Conservation (phyloP, 2,888 invertebrate species). For the Dynastes grantii region DNA sequence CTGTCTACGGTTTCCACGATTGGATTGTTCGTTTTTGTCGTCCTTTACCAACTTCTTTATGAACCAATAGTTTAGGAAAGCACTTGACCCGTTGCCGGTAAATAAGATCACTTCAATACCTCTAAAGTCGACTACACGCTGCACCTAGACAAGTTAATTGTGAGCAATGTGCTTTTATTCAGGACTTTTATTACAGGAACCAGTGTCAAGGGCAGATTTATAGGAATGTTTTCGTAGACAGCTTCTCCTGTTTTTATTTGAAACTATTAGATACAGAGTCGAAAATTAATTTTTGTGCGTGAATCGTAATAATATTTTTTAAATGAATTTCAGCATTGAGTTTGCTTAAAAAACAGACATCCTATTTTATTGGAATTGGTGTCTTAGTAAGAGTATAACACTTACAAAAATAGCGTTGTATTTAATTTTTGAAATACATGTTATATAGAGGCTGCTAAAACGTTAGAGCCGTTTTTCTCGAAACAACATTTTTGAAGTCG, state of each 20-base stretch:
- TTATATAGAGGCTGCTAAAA: too few species aligned
- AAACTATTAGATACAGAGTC: neutral
- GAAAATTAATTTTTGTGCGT: too few species aligned
- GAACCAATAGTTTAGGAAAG: constrained; percentile 16
- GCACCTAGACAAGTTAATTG: constrained; percentile 17
- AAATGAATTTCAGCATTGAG: too few species aligned
- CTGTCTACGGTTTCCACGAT: neutral
- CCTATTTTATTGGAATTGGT: too few species aligned
- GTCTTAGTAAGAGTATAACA: too few species aligned
- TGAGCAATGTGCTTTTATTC: constrained; percentile 22
- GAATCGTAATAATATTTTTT: too few species aligned
- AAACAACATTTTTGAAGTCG: too few species aligned
- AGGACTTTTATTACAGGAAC: neutral
- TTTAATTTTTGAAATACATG: too few species aligned
- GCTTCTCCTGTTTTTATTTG: neutral
- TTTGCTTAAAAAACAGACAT: too few species aligned
- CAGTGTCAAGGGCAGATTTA: neutral
- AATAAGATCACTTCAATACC: constrained; percentile 17
- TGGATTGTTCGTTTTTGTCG: neutral
- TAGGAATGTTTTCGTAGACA: neutral
- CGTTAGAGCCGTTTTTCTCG: too few species aligned
- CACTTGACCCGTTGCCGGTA: constrained; percentile 5
- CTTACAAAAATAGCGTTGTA: too few species aligned
- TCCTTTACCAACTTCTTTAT: neutral
- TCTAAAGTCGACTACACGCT: constrained; percentile 10